These are phyloP conservation scores for Chamaetylas fuelleborni DNA, from an alignment of 2,113 vertebrate genomes.

Conservation along the genomic window DNA sequence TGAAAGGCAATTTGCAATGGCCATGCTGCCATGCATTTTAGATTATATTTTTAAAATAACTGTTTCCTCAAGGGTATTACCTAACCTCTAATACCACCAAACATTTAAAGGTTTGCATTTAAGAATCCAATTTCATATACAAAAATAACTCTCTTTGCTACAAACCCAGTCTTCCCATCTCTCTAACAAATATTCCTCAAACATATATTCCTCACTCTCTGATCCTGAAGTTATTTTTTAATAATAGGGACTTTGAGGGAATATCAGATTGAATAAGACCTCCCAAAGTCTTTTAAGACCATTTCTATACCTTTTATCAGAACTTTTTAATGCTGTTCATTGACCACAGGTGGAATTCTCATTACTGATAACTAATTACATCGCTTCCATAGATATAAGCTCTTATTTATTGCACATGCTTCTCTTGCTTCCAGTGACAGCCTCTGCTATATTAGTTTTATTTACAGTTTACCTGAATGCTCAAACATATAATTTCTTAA, in stretches of 20 bases:
- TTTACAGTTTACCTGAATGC: not conserved
- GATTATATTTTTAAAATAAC: constrained; percentile 48
- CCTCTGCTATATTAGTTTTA: not conserved
- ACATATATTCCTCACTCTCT: not conserved
- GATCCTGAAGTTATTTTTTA: not conserved
- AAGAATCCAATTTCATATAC: constrained; percentile 3
- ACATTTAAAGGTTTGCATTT: not conserved
- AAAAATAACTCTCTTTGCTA: not conserved
- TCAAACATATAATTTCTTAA: not conserved
- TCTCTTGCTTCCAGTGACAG: not conserved
- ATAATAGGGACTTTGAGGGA: not conserved
- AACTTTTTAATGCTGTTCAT: not conserved
- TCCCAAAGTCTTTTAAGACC: not conserved
- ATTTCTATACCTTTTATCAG: not conserved
- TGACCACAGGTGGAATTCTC: not conserved
- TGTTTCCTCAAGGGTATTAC: constrained; percentile 48
- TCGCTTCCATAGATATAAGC: not conserved
- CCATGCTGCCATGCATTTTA: constrained; percentile 48
- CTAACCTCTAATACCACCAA: constrained; percentile 8
- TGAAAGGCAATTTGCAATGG: constrained; percentile 58
- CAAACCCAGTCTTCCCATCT: not conserved
- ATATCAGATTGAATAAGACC: not conserved
- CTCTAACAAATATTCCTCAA: not conserved
- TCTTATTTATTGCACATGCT: not conserved
- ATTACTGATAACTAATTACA: not conserved